phyloP scores from a whole-genome alignment of 2,888 invertebrate species.

The Mesoligia furuncula region DNA sequence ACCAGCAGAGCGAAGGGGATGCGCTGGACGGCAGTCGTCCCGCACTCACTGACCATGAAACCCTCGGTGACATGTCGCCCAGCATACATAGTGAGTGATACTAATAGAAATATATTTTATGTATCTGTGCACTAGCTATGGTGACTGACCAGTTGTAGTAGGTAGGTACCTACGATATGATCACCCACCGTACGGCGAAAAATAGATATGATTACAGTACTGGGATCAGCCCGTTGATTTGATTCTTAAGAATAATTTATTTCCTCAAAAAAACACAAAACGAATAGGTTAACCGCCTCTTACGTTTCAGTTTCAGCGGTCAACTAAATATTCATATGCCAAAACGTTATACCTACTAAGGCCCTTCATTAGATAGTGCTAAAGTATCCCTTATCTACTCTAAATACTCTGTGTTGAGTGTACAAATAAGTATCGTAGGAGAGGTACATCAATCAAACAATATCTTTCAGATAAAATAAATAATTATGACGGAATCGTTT shows the following conservation, averaged over 20 bases:
- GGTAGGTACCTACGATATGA: neutral
- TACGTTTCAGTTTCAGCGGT: neutral
- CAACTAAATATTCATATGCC: conserved; percentile 3
- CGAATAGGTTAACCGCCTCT: neutral
- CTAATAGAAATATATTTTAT: neutral
- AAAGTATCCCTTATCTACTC: neutral
- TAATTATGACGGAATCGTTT: neutral
- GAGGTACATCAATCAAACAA: neutral
- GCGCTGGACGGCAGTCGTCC: conserved; percentile 76
- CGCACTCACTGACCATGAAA: conserved; percentile 71
- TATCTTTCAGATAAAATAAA: no score
- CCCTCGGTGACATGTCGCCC: conserved; percentile 70
- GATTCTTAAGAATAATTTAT: neutral
- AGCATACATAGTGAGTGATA: conserved; percentile 80
- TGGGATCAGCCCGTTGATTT: neutral
- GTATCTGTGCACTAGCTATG: neutral
- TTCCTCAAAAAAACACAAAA: neutral
- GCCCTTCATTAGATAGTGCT: neutral
- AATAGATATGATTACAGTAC: neutral
- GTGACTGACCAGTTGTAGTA: neutral
- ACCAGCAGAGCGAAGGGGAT: conserved; percentile 64
- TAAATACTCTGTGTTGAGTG: neutral
- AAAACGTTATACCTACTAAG: neutral
- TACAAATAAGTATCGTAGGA: neutral
- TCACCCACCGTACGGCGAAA: neutral